These are phyloP conservation scores for Lichenostomus cassidix DNA, from an alignment of 2,113 vertebrate genomes.

Conservation along the genomic window DNA sequence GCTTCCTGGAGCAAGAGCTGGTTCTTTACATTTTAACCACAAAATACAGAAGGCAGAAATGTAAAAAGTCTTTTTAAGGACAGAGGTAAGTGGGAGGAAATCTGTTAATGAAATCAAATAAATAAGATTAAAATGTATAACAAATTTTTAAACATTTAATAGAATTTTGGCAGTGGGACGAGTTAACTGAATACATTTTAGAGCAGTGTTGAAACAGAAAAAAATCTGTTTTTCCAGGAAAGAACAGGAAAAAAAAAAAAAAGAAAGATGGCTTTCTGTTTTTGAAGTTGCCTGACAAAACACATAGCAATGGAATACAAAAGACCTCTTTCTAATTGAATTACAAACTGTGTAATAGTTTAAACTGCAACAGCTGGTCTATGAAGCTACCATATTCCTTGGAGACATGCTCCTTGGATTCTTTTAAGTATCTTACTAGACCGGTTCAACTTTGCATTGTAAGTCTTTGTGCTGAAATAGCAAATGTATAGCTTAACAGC, in stretches of 20 bases:
- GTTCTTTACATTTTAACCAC: neutral
- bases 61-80: neutral
- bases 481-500: neutral
- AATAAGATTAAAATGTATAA: neutral
- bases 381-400: slow-evolving; percentile 67
- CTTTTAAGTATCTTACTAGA: slow-evolving; percentile 8
- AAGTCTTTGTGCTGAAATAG: neutral
- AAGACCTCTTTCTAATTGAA: slow-evolving; percentile 64
- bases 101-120: slow-evolving; percentile 27
- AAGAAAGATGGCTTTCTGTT: neutral
- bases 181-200: slow-evolving; percentile 12
- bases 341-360: slow-evolving; percentile 72
- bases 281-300: slow-evolving; percentile 55
- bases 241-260: neutral
- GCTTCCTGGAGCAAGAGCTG: neutral
- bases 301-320: slow-evolving; percentile 25
- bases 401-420: slow-evolving; percentile 43
- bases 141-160: neutral
- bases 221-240: slow-evolving; percentile 30
- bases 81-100: neutral
- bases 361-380: slow-evolving; percentile 71
- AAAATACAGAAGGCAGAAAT: neutral
- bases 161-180: neutral
- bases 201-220: neutral
- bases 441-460: slow-evolving; percentile 19